Evolutionary conservation across 2,797 vertebrate species (phyloP).

Genomic region (Lagodon rhomboides): DNA sequence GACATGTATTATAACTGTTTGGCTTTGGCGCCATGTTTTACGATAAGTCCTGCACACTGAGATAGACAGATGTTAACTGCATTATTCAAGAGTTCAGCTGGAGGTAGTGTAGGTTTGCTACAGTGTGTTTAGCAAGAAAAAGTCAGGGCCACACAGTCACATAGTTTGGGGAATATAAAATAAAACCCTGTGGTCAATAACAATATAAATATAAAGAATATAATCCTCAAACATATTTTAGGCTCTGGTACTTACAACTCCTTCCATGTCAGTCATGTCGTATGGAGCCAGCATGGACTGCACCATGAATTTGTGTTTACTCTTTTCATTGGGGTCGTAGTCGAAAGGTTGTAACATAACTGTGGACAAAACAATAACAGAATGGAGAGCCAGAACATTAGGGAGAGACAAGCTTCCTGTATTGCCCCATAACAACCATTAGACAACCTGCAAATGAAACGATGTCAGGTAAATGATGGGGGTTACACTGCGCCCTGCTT

Average conservation of each 20-base stretch:
- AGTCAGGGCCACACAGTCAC: neutral
- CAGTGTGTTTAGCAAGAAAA: neutral
- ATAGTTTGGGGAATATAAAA: neutral
- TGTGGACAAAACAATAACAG: constrained; percentile 74
- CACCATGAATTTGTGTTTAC: constrained; percentile 99
- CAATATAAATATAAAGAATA: neutral
- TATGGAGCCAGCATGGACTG: constrained; percentile 94
- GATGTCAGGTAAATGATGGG: neutral
- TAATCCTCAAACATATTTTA: neutral
- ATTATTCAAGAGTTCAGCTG: constrained; percentile 9
- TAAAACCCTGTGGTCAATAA: neutral
- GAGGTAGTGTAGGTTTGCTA: neutral
- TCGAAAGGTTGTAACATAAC: constrained; percentile 98
- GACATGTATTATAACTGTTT: neutral
- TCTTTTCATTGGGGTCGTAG: constrained; percentile 97
- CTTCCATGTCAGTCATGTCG: constrained; percentile 96
- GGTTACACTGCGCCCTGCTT: neutral
- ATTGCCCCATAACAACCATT: constrained; percentile 13
- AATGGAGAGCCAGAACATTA: constrained; percentile 9
- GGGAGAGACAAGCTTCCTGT: constrained; percentile 22
- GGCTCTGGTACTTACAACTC: constrained; percentile 89
- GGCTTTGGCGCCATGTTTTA: constrained; percentile 1
- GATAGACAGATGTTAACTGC: neutral
- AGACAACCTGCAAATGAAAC: constrained; percentile 2
- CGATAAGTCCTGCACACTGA: neutral